phyloP scores from a whole-genome alignment of 92 coral and sea anemone genomes.

The Epizoanthus fatuus region DNA sequence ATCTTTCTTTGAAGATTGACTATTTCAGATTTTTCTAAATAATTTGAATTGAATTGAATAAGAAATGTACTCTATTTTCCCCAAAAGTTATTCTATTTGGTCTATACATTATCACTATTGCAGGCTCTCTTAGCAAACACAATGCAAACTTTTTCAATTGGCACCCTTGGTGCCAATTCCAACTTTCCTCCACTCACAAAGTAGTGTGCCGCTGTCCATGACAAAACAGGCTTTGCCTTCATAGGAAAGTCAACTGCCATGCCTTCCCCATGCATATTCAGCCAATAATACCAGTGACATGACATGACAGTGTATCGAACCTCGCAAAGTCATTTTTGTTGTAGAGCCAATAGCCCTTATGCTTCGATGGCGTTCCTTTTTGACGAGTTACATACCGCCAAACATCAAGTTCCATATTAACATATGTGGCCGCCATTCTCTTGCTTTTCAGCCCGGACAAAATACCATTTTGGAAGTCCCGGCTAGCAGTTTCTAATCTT shows the following conservation, averaged over 20 bases:
- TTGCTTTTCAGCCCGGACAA: conserved; percentile 51
- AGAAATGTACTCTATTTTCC: no score
- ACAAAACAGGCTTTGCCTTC: conserved; percentile 57
- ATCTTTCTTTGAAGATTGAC: no score
- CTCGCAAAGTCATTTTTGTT: conserved; percentile 56
- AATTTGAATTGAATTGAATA: no score
- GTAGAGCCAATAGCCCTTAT: conserved; percentile 67
- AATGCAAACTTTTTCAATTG: conserved; percentile 50
- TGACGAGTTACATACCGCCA: conserved; percentile 54
- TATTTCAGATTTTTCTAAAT: no score
- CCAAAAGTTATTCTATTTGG: no score
- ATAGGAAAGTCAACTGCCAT: conserved; percentile 43
- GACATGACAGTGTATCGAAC: conserved; percentile 56
- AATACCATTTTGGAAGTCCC: conserved; percentile 56
- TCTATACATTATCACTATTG: background rate
- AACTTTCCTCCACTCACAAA: conserved; percentile 32
- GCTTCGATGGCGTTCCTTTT: conserved; percentile 59
- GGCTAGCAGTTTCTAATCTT: conserved; percentile 52
- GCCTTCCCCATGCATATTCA: conserved; percentile 60
- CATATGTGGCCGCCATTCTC: conserved; percentile 42
- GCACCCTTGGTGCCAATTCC: conserved; percentile 48
- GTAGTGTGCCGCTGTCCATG: conserved; percentile 47
- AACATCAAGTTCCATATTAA: conserved; percentile 67
- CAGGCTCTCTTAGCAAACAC: conserved; percentile 42
- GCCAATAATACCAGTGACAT: conserved; percentile 59